Evolutionary conservation across 2,113 vertebrate genomes (phyloP), one percentile per base, ranked within the genome.

Genomic region (Capreolus pygargus): DNA sequence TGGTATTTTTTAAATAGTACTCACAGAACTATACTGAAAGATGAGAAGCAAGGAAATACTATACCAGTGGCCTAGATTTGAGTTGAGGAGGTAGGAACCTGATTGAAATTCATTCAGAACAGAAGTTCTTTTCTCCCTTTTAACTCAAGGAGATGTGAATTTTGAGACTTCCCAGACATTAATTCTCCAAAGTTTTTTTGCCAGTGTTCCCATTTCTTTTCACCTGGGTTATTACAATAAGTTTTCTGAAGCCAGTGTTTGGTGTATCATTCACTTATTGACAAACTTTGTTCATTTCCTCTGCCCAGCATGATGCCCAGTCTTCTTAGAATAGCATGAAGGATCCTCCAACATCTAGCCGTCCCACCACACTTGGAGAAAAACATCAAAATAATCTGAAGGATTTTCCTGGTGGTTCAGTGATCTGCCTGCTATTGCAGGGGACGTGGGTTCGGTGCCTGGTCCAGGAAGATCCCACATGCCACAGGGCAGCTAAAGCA

Each of bases 1-100:
- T 8, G 6, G 55, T 60, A 17, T 33, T 95, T 67, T 91, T 64
- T 95, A 89, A 87, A 95, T 33, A 85, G 86, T 17, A 74, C 86
- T 91, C n/a, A 91, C 17, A 89, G 54, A 74, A 67, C 33, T 58
- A 82, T 83, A 43, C 0, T 95, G 87, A 92, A 92, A 95, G 93
- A 86, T 19, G 25, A 92, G 64, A 97, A 58, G 39, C 57, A 94
- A 86, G 39, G 92, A 97, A 82, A 91, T 60, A 61, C 23, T 83
- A 92, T 0, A 39, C 28, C 14, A 54, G 45, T 50, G 55, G 30
- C 74, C 88, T 78, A 61, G 25, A 64, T 70, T 14, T 74, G 86
- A 97, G 54, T 10, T 47, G 28, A 91, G 23, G 30, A 94, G 91
- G 50, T 45, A 54, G 50, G 52, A 93, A 91, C 45, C 93, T 93